These are phyloP conservation scores for Euwallacea fornicatus DNA, from an alignment of 1,140 invertebrate genomes.

Conservation along the genomic window DNA sequence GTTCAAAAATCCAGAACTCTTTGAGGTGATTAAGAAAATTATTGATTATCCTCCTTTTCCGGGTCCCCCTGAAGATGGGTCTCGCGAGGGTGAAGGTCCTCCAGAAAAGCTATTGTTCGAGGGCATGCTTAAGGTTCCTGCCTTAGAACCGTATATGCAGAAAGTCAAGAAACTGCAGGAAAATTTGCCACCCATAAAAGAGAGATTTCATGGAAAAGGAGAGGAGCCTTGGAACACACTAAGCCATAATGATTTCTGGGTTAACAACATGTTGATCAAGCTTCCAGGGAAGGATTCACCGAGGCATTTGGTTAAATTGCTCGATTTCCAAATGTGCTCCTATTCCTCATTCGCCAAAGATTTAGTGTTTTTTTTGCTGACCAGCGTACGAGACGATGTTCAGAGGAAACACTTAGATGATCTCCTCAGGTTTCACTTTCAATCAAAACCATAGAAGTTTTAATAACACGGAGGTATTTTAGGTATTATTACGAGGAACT, in stretches of 20 bases:
- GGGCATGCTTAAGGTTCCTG: neutral
- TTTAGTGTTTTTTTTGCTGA: slow-evolving; percentile 61
- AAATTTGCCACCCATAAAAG: neutral
- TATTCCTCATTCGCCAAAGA: slow-evolving; percentile 60
- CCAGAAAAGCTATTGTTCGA: neutral
- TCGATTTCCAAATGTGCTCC: slow-evolving; percentile 64
- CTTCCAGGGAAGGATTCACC: slow-evolving; percentile 38
- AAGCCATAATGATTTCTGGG: slow-evolving; percentile 65
- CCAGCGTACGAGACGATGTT: slow-evolving; percentile 55
- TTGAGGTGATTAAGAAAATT: slow-evolving; percentile 52
- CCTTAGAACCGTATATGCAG: neutral
- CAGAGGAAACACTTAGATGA: slow-evolving; percentile 53
- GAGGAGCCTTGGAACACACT: slow-evolving; percentile 57
- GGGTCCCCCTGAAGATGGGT: no score
- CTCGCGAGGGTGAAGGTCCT: neutral
- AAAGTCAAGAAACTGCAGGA: neutral
- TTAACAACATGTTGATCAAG: slow-evolving; percentile 61
- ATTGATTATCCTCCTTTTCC: slow-evolving; percentile 31
- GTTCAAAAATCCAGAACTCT: slow-evolving; percentile 56
- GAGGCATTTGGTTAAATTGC: slow-evolving; percentile 57
- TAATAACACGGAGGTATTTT: neutral
- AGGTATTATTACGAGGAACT: slow-evolving; percentile 11
- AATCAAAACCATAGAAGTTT: neutral
- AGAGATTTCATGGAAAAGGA: neutral
- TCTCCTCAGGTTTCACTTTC: slow-evolving; percentile 47